These are phyloP conservation scores for Nephrotoma appendiculata DNA, from an alignment of 2,888 invertebrate genomes.

Conservation along the genomic window DNA sequence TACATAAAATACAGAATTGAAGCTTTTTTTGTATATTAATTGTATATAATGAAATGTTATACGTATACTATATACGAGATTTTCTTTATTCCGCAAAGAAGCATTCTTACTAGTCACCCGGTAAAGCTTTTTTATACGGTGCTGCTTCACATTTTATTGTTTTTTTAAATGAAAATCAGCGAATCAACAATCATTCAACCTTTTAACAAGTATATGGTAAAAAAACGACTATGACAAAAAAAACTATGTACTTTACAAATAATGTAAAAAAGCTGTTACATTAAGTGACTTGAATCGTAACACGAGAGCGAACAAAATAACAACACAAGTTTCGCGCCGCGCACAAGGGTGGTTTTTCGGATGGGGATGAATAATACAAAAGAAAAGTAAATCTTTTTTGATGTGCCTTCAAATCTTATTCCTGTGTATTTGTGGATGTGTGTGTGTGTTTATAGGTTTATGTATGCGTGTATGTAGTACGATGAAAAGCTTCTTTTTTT, in stretches of 20 bases:
- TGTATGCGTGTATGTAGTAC: neutral
- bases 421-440: neutral
- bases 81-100: neutral
- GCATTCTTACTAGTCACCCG: neutral
- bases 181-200: neutral
- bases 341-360: neutral
- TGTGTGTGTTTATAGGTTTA: neutral
- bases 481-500: neutral
- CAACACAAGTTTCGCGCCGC: neutral
- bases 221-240: neutral
- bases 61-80: neutral
- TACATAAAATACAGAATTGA: neutral
- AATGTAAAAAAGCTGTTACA: neutral
- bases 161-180: neutral
- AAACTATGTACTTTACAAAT: neutral
- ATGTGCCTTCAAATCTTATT: neutral
- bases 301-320: neutral
- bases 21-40: neutral
- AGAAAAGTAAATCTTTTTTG: neutral
- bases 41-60: neutral
- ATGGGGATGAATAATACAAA: neutral
- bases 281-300: neutral
- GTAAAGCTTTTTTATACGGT: neutral
- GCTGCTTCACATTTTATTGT: neutral
- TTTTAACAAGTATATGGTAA: neutral